Base-by-base conservation (phyloP, 2,797 vertebrate species). In the Trachurus trachurus region DNA sequence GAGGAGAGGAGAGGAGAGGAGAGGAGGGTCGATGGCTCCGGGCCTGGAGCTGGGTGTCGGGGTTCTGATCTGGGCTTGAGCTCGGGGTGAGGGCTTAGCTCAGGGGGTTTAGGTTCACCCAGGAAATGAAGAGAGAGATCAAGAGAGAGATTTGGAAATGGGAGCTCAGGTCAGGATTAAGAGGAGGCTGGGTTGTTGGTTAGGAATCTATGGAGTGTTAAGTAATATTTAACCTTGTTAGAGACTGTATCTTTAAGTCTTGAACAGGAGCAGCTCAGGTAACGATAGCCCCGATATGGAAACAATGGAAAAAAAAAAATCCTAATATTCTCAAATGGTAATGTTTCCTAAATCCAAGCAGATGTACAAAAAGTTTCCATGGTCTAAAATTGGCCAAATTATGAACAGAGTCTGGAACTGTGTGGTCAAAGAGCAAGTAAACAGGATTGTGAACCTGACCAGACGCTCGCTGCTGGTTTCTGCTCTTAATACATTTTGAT, bases 11-110 rank as follows among this genome's bases (percentile, higher is more conserved):
- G 60, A 12, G 50, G 50, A 59, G 62, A 69, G 54, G 57, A 39
- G 73, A 66, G 70, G 76, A 73, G 83, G 62, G 53, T 58, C 0
- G 57, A 72, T 83, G 83, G 76, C 81, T 84, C 50, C 69, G 66
- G 83, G 89, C 83, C 82, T 82, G 81, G 82, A 81, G 75, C 80
- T 53, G 77, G 78, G 88, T 77, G 86, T 85, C 44, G 42, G 82
- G 84, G 88, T 86, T 81, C 83, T 84, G 78, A 84, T 86, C 87
- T 81, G 58, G 78, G 83, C 81, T 81, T 81, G 75, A 82, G 84
- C 75, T 13, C 71, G 75, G 75, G 71, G 71, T 47, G 62, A 70
- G 74, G 84, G 78, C 78, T 90, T 71, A 75, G 83, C 77, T 84
- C 65, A 4, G 65, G 66, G 82, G 82, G 78, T 87, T 86, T 73